A percentile compares a stretch with the other conserved stretches of the same genome.
phyloP scores from a whole-genome alignment of 2,888 invertebrate species.

The Idaea straminata region DNA sequence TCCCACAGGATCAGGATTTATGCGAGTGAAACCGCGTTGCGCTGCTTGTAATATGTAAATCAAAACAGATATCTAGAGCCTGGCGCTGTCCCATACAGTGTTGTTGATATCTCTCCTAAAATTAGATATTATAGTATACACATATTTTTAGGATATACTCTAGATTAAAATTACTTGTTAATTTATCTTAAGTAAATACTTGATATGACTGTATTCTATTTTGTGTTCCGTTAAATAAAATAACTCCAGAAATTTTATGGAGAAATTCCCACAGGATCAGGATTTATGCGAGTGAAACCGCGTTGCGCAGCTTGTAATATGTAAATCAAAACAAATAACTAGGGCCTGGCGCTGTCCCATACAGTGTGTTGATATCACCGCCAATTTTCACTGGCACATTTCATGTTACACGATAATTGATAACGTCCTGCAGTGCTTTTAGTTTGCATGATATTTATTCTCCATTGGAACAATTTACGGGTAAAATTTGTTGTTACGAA shows the following conservation, averaged over 20 bases:
- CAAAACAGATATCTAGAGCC: background rate
- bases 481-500: background rate
- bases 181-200: too few species aligned
- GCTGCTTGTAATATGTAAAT: background rate
- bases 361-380: background rate
- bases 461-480: background rate
- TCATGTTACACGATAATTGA: background rate
- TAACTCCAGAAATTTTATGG: too few species aligned
- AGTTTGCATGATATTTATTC: background rate
- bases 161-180: too few species aligned
- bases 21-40: background rate
- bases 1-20: too few species aligned
- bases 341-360: background rate
- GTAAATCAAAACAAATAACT: background rate
- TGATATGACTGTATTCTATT: too few species aligned
- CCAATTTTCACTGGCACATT: conserved; percentile 1
- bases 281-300: too few species aligned
- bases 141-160: too few species aligned
- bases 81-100: background rate
- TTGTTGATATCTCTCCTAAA: conserved; percentile 1
- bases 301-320: background rate
- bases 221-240: too few species aligned
- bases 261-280: too few species aligned
- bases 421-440: background rate
- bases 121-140: too few species aligned